phyloP scores from a whole-genome alignment of 2,888 invertebrate species.

The Frankliniella intonsa region DNA sequence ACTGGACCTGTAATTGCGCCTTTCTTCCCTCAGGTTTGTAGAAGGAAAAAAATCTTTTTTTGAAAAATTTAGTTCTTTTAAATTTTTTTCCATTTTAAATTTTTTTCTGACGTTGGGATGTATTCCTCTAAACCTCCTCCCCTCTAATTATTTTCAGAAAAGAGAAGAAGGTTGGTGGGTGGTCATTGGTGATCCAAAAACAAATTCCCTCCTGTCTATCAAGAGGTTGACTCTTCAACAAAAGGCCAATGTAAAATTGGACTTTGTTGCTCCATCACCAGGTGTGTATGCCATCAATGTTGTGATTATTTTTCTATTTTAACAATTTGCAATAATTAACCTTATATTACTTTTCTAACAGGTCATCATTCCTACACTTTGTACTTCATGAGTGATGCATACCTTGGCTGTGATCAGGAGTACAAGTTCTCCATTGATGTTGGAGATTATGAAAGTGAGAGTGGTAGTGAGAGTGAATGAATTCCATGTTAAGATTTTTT shows the following conservation, averaged over 20 bases:
- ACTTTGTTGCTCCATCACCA: slow-evolving; percentile 88
- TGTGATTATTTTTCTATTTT: background rate
- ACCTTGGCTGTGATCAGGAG: slow-evolving; percentile 99
- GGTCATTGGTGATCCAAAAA: slow-evolving; percentile 93
- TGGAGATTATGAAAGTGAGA: slow-evolving; percentile 61
- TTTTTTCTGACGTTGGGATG: background rate
- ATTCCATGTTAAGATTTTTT: slow-evolving; percentile 1
- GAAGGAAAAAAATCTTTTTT: slow-evolving; percentile 27
- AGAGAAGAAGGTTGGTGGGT: slow-evolving; percentile 97
- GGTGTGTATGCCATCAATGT: slow-evolving; percentile 40
- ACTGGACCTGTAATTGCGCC: slow-evolving; percentile 97
- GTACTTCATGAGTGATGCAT: slow-evolving; percentile 99
- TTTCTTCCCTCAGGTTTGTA: slow-evolving; percentile 83
- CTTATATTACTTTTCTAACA: slow-evolving; percentile 35
- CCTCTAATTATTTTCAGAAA: slow-evolving; percentile 55
- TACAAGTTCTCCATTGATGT: slow-evolving; percentile 88
- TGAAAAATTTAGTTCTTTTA: background rate
- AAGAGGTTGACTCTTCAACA: slow-evolving; percentile 93
- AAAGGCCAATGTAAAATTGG: slow-evolving; percentile 79
- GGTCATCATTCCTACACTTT: slow-evolving; percentile 88
- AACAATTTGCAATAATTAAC: background rate
- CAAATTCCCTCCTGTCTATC: slow-evolving; percentile 91
- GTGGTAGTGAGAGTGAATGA: slow-evolving; percentile 40
- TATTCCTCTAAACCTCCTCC: slow-evolving; percentile 28
- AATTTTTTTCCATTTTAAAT: slow-evolving; percentile 23